Evolutionary conservation across 1,140 invertebrate species (phyloP), one percentile per base, ranked within the genome.

Genomic region (Listronotus oregonensis): DNA sequence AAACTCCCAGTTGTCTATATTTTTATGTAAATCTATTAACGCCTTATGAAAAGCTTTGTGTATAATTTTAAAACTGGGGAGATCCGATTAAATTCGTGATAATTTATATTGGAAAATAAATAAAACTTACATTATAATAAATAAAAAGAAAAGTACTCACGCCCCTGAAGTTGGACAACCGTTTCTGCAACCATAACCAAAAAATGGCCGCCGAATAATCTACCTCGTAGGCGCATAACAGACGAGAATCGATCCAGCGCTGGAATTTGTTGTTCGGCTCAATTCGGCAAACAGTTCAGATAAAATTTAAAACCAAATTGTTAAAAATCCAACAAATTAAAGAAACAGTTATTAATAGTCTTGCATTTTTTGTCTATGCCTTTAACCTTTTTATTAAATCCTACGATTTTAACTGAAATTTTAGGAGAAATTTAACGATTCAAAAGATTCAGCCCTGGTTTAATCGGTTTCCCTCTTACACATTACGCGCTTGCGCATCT

Each of bases 121-220:
- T 52, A 31, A 15, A n/a, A 12, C 6, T 52, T 37, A 52, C n/a
- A 27, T 5, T 27, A 27, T n/a, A 5, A 27, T 27, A 27, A 27
- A 27, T 27, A 5, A 27, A 27, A 27, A 5, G 9, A 52, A 14
- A 58, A 47, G 14, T 49, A 50, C 47, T 60, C 8, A 40, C 50
- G 61, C 61, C 63, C 63, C 63, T 64, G 14, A 64, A 64, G 63
- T 64, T 57, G 18, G 63, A 64, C 63, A 64, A 64, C 63, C 54
- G 60, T 10, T 17, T 12, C 40, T 34, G 49, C 60, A 63, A 14
- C 9, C 5, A 10, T 54, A 6, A 21, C 0, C 34, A 47, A 15
- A 62, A 62, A 34, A 63, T 63, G 60, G 60, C 49, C 27, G 39
- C 44, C 14, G 32, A 27, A 17, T 46, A 17, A 32, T 31, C 59